Evolutionary conservation across 2,797 vertebrate genomes (phyloP).

Genomic region (Brotula barbata): DNA sequence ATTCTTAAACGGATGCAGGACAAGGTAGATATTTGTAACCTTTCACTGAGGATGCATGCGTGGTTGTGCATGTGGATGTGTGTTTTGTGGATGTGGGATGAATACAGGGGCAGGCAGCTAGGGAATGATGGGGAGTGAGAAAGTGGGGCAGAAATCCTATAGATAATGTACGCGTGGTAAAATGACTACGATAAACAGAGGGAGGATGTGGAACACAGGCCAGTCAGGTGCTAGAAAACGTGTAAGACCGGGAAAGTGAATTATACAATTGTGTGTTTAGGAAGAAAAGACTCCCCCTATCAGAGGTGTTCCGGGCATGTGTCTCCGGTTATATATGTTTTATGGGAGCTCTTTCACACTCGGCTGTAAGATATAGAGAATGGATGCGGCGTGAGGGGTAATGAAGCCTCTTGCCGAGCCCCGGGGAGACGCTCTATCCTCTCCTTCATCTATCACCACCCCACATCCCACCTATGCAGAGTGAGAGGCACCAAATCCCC

Average conservation of each 20-base stretch:
- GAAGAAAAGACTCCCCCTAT: constrained; percentile 19
- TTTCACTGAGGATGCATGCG: constrained; percentile 21
- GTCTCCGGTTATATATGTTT: constrained; percentile 35
- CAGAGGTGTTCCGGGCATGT: constrained; percentile 24
- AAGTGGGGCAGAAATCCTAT: constrained; percentile 41
- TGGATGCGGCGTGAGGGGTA: constrained; percentile 50
- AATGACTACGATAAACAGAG: constrained; percentile 7
- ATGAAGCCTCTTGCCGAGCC: constrained; percentile 67
- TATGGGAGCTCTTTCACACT: constrained; percentile 26
- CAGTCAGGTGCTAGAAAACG: constrained; percentile 3
- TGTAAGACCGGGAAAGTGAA: background rate
- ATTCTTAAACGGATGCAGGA: constrained; percentile 35
- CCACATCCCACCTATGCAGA: constrained; percentile 57
- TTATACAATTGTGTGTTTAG: no score
- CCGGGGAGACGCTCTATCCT: constrained; percentile 61
- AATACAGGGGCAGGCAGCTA: no score
- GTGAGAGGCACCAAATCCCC: constrained; percentile 37
- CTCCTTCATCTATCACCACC: constrained; percentile 65
- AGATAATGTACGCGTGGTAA: constrained; percentile 1
- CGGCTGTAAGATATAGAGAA: constrained; percentile 49
- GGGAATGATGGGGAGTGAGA: background rate
- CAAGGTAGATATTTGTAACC: constrained; percentile 33
- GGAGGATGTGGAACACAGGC: constrained; percentile 1
- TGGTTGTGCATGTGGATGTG: constrained; percentile 7
- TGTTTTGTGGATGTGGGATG: constrained; percentile 1